Evolutionary conservation across 2,888 invertebrate species (phyloP).

Genomic region (Geophilus truncorum): DNA sequence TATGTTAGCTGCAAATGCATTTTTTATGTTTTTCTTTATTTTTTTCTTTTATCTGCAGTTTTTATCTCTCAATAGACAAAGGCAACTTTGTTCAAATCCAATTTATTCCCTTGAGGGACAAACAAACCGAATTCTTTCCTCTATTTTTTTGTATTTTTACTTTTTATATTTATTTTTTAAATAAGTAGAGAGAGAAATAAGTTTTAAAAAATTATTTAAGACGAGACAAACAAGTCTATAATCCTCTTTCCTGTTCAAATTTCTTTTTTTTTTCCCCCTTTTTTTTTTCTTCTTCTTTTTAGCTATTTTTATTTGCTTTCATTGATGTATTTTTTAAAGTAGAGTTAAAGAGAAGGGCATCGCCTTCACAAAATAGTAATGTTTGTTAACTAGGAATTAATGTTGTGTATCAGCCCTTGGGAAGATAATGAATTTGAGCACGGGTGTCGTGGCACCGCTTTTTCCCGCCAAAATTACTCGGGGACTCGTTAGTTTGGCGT

Average conservation of each 20-base stretch:
- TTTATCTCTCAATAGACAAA: neutral
- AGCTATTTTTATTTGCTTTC: neutral
- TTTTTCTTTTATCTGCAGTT: neutral
- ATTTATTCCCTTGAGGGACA: neutral
- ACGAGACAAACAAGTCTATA: neutral
- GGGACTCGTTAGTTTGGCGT: slow-evolving; percentile 25
- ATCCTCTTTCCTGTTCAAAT: neutral
- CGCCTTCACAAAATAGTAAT: slow-evolving; percentile 2
- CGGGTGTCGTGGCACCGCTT: slow-evolving; percentile 18
- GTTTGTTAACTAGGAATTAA: slow-evolving; percentile 27
- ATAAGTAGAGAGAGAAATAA: neutral
- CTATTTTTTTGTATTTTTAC: neutral
- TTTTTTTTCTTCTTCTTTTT: neutral
- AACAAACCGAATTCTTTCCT: neutral
- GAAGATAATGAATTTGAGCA: slow-evolving; percentile 20
- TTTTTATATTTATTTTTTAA: neutral
- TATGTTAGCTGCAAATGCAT: neutral
- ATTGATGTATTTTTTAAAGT: neutral
- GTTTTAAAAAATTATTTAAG: neutral
- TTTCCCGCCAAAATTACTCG: slow-evolving; percentile 12
- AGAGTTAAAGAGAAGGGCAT: neutral
- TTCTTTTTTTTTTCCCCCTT: neutral
- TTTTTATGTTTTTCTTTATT: neutral
- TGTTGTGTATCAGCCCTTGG: slow-evolving; percentile 8
- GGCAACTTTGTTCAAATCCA: neutral